Evolutionary conservation across 2,888 invertebrate species (phyloP).

Genomic region (Ephialtes manifestator): DNA sequence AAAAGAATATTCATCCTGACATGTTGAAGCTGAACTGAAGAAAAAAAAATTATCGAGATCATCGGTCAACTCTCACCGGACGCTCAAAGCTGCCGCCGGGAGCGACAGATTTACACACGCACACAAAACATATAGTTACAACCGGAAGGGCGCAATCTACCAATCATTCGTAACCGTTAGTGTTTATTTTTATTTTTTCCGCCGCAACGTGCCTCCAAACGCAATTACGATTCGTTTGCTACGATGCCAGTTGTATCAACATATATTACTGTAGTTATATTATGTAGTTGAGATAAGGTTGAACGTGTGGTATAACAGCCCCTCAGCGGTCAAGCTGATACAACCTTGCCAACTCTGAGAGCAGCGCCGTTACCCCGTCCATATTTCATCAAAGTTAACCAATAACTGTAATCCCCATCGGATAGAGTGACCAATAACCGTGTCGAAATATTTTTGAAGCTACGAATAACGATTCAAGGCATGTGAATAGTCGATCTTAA

Average conservation of each 20-base stretch:
- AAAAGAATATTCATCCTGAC: neutral
- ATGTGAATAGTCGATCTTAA: neutral
- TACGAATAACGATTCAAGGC: neutral
- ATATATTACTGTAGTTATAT: slow-evolving; percentile 29
- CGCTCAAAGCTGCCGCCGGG: slow-evolving; percentile 41
- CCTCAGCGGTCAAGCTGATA: slow-evolving; percentile 4
- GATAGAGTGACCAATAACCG: neutral
- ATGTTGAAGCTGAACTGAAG: neutral
- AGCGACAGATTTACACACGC: slow-evolving; percentile 18
- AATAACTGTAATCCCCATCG: neutral
- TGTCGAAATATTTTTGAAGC: neutral
- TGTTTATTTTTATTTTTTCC: slow-evolving; percentile 51
- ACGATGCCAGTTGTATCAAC: slow-evolving; percentile 33
- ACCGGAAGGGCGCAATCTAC: slow-evolving; percentile 72
- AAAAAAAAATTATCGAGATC: slow-evolving; percentile 33
- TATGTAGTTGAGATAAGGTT: neutral
- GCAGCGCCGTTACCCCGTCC: neutral
- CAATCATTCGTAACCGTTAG: slow-evolving; percentile 69
- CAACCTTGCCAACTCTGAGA: neutral
- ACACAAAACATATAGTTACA: slow-evolving; percentile 22
- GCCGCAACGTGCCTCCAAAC: slow-evolving; percentile 57
- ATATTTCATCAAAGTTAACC: neutral
- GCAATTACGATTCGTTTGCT: slow-evolving; percentile 65
- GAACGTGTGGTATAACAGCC: neutral
- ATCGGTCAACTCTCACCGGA: slow-evolving; percentile 31